Evolutionary conservation across 2,797 vertebrate species (phyloP), one percentile per base, ranked within the genome.

Genomic region (Eupleurogrammus muticus): DNA sequence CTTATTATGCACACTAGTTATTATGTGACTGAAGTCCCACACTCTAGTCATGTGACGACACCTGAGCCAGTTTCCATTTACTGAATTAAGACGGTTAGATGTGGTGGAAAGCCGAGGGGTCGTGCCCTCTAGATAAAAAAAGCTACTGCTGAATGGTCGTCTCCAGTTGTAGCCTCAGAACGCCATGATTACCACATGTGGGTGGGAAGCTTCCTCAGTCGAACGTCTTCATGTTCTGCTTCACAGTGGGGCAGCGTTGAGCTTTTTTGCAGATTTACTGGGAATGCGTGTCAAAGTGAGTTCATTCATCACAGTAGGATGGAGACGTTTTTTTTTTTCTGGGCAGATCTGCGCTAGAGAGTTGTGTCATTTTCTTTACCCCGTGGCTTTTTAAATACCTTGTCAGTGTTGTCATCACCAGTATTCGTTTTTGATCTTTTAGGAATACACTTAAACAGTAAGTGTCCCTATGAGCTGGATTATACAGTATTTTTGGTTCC

Each of bases 211-310:
- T 36, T n/a, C 2, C 35, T 53, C 9, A 9, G 48, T 19, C 9
- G 34, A 55, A 49, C 23, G 19, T 5, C 13, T 52, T 52, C 35
- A 49, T 57, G 51, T 44, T 66, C 23, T 28, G 20, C 24, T 69
- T 65, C 58, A 67, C 57, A 44, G 61, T 20, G 38, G 24, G 38
- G 38, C 66, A 17, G 21, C 21, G 17, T 16, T 51, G 20, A 62
- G 52, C 38, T 53, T 59, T 61, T 57, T 3, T 54, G 5, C 59
- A 48, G 24, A 50, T 59, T 79, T n/a, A 12, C 66, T 2, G 3
- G 23, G 48, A 81, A 73, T 73, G 63, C 3, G 9, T 56, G 40
- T 66, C 32, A 9, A 34, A 51, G 48, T 40, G 12, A 53, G 56
- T 47, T 59, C n/a, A 55, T 35, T n/a, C 48, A 50, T 28, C 47